These are phyloP conservation scores for Diadophis punctatus DNA, from an alignment of 2,113 vertebrate genomes.

Conservation along the genomic window DNA sequence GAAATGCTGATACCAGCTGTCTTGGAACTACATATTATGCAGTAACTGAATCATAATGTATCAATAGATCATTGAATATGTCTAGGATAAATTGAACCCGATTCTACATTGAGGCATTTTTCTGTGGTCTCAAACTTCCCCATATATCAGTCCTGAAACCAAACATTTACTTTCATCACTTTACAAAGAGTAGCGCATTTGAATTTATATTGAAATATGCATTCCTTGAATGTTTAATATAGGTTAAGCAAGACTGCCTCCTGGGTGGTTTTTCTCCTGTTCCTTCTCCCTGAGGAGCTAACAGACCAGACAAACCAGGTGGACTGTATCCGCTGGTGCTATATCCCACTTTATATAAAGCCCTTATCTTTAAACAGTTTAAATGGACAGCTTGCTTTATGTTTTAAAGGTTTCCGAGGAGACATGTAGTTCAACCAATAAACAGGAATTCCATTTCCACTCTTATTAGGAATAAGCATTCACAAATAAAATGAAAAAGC, in stretches of 20 bases:
- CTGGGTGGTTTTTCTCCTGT: neutral
- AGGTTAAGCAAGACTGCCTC: neutral
- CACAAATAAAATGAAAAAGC: neutral
- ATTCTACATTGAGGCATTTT: neutral
- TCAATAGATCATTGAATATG: neutral
- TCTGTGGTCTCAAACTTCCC: neutral
- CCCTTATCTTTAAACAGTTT: neutral
- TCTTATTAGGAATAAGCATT: neutral
- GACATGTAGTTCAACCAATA: neutral
- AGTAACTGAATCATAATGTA: neutral
- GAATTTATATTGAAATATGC: neutral
- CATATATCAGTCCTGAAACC: neutral
- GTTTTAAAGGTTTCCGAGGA: neutral
- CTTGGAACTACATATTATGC: neutral
- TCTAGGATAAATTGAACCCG: neutral
- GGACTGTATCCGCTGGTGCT: neutral
- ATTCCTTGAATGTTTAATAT: neutral
- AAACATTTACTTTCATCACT: neutral
- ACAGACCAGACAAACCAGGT: neutral
- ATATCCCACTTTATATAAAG: neutral
- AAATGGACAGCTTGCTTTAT: neutral
- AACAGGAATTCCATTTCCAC: neutral
- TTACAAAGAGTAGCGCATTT: neutral
- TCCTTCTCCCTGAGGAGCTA: neutral
- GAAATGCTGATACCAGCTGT: neutral